Evolutionary conservation across 1,140 invertebrate genomes (phyloP).

Genomic region (Achroia grisella): DNA sequence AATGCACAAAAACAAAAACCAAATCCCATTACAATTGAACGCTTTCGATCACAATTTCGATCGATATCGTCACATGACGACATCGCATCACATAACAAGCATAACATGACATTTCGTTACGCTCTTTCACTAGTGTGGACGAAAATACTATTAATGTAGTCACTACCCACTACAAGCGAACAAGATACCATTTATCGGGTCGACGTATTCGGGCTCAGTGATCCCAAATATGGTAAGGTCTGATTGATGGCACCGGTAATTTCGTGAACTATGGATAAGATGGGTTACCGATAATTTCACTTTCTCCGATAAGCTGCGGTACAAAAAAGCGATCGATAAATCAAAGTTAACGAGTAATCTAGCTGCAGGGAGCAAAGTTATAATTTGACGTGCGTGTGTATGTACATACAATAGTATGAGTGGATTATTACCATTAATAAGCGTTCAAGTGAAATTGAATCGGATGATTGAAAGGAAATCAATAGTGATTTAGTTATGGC

Average conservation of each 20-base stretch:
- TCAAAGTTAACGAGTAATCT: conserved; percentile 35
- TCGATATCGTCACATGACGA: too few relatives aligned
- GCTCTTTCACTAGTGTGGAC: too few relatives aligned
- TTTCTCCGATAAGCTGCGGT: conserved; percentile 44
- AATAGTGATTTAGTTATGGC: conserved; percentile 22
- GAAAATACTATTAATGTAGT: too few relatives aligned
- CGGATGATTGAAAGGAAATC: conserved; percentile 43
- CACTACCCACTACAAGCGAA: too few relatives aligned
- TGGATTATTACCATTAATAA: conserved; percentile 32
- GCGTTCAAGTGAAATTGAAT: conserved; percentile 37
- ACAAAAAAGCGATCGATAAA: conserved; percentile 43
- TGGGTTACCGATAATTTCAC: conserved; percentile 28
- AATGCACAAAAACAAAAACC: conserved; percentile 8
- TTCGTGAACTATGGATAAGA: conserved; percentile 36
- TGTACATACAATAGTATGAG: conserved; percentile 14
- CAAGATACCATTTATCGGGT: too few relatives aligned
- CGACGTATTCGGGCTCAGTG: background rate
- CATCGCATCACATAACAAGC: too few relatives aligned
- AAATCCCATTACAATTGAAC: conserved; percentile 11
- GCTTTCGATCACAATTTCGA: too few relatives aligned
- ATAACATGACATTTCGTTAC: too few relatives aligned
- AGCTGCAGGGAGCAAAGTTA: conserved; percentile 20
- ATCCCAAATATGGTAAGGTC: conserved; percentile 7
- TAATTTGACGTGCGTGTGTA: conserved; percentile 11
- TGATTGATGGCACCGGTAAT: conserved; percentile 25